Evolutionary conservation across 2,797 vertebrate species (phyloP).

Genomic region (Vespertilio murinus): DNA sequence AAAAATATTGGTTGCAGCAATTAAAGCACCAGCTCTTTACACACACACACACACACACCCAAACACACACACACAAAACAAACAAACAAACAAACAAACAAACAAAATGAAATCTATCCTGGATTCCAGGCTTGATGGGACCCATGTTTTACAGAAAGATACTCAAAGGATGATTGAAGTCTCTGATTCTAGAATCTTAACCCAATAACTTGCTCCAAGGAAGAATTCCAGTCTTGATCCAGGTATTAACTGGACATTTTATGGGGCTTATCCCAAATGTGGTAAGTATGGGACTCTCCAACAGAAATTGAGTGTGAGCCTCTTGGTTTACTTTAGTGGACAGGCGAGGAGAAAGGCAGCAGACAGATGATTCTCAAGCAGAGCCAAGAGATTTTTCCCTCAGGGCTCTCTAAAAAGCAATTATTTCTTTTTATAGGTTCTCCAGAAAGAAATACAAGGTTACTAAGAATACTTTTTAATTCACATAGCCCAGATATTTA

Average conservation of each 20-base stretch:
- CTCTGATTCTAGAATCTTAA: background rate
- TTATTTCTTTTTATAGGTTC: conserved; percentile 60
- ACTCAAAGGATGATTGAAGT: background rate
- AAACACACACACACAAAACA: no score
- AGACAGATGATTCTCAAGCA: background rate
- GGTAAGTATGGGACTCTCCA: background rate
- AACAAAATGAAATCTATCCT: background rate
- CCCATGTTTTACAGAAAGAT: background rate
- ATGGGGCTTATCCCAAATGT: background rate
- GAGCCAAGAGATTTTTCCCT: background rate
- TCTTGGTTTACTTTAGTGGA: background rate
- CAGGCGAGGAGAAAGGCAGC: background rate
- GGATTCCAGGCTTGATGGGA: background rate
- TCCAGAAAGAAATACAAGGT: conserved; percentile 67
- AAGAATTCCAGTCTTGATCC: background rate
- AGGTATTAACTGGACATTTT: background rate
- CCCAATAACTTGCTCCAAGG: background rate
- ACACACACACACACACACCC: no score
- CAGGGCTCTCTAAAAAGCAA: conserved; percentile 17
- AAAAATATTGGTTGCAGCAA: background rate
- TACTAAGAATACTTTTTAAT: conserved; percentile 66
- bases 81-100: background rate
- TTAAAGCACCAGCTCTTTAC: background rate
- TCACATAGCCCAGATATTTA: conserved; percentile 49
- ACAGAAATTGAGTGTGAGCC: background rate